These are phyloP conservation scores for Colinus virginianus DNA, from an alignment of 2,113 vertebrate genomes.

Conservation along the genomic window DNA sequence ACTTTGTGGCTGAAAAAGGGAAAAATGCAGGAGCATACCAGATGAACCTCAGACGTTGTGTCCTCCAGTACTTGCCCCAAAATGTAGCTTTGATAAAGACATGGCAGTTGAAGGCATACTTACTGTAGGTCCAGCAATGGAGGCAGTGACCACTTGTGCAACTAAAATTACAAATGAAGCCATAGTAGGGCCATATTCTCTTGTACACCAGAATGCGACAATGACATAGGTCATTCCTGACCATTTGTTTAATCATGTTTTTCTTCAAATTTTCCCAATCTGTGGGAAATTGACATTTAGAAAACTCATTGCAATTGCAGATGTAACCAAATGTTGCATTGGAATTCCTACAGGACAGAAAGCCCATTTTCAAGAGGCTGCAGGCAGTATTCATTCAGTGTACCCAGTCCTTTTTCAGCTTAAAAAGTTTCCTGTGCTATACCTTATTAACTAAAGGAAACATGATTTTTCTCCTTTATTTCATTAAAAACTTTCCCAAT, in stretches of 20 bases:
- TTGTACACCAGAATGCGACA: neutral
- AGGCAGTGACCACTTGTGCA: neutral
- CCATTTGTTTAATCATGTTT: neutral
- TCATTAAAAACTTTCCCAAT: conserved; percentile 40
- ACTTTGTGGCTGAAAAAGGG: conserved; percentile 13
- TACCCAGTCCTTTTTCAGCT: conserved; percentile 18
- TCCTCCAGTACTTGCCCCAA: neutral
- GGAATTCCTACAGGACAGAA: neutral
- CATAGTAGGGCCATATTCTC: neutral
- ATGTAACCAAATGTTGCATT: neutral
- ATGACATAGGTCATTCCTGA: neutral
- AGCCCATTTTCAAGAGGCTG: neutral
- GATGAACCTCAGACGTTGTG: neutral
- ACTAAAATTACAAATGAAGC: neutral
- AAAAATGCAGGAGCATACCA: conserved; percentile 41
- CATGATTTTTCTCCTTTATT: conserved; percentile 54
- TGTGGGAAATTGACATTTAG: neutral
- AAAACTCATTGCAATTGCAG: neutral
- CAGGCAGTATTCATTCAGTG: neutral
- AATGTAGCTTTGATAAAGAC: neutral
- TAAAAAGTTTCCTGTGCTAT: conserved; percentile 25
- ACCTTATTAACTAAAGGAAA: conserved; percentile 64
- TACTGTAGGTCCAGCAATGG: neutral
- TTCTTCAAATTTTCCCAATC: neutral
- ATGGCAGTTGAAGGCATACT: neutral